Evolutionary conservation across 2,888 invertebrate species (phyloP).

Genomic region (Ochropleura plecta): DNA sequence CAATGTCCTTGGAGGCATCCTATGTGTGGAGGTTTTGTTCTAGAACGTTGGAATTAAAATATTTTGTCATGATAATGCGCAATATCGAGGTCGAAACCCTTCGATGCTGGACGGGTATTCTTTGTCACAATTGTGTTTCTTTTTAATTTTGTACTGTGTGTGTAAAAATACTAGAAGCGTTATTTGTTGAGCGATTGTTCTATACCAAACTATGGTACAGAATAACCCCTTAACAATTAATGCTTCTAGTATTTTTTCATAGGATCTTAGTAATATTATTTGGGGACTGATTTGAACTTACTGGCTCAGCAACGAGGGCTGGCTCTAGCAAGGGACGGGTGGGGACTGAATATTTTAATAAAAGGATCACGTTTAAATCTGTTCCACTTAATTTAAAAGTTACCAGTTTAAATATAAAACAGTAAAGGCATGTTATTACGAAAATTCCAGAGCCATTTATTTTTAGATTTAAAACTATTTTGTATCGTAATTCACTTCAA

Average conservation of each 20-base stretch:
- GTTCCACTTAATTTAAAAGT: background rate
- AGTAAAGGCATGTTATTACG: background rate
- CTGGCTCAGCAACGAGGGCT: no score
- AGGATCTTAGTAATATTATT: no score
- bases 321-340: no score
- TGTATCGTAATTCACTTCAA: background rate
- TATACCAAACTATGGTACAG: no score
- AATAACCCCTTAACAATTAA: no score
- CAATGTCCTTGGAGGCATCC: constrained; percentile 38
- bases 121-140: background rate
- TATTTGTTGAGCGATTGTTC: no score
- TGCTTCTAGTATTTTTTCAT: no score
- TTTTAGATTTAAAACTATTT: background rate
- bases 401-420: background rate
- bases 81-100: constrained; percentile 50
- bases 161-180: background rate
- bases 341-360: background rate
- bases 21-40: constrained; percentile 33
- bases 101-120: background rate
- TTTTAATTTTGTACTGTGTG: background rate
- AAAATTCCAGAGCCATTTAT: background rate
- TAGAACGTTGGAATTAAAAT: constrained; percentile 38
- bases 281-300: no score
- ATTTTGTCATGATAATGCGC: constrained; percentile 39
- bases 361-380: background rate